These are phyloP conservation scores for Xenotilapia flavipinnis DNA, from an alignment of 2,113 vertebrate species.

Conservation along the genomic window DNA sequence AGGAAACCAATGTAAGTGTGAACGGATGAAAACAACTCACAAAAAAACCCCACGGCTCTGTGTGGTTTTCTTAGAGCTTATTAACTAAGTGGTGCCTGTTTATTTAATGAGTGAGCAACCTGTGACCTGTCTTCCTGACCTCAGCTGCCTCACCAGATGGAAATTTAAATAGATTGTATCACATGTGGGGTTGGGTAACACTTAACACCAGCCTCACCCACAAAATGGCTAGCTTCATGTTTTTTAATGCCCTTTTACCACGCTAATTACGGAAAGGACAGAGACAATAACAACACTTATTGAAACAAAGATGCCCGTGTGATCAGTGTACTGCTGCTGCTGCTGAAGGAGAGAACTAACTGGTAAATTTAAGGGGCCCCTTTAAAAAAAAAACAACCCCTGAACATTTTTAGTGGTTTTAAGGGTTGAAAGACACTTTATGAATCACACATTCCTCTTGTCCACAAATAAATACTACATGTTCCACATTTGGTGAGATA, in stretches of 20 bases:
- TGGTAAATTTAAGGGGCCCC: not conserved
- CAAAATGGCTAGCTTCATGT: not conserved
- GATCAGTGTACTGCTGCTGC: not conserved
- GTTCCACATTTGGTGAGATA: not conserved
- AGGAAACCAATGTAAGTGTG: not conserved
- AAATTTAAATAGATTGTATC: constrained; percentile 5
- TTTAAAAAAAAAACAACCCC: rapidly evolving
- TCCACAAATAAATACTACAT: not conserved
- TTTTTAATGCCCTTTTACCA: not conserved
- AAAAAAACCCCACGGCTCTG: not conserved
- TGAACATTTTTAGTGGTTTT: not conserved
- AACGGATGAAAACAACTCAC: not conserved
- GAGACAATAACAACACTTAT: not conserved
- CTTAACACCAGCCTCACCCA: not conserved
- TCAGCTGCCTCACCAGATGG: not conserved
- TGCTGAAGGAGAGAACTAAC: not conserved
- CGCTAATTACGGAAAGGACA: not conserved
- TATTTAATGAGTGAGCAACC: constrained; percentile 34
- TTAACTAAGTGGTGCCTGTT: constrained; percentile 39
- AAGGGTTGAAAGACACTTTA: not conserved
- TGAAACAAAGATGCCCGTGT: not conserved
- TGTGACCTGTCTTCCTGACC: constrained; percentile 18
- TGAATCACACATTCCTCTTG: not conserved
- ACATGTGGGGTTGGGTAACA: not conserved
- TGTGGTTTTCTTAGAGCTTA: not conserved